Base-by-base conservation (phyloP, 2,888 invertebrate species). In the Argynnis bischoffii region DNA sequence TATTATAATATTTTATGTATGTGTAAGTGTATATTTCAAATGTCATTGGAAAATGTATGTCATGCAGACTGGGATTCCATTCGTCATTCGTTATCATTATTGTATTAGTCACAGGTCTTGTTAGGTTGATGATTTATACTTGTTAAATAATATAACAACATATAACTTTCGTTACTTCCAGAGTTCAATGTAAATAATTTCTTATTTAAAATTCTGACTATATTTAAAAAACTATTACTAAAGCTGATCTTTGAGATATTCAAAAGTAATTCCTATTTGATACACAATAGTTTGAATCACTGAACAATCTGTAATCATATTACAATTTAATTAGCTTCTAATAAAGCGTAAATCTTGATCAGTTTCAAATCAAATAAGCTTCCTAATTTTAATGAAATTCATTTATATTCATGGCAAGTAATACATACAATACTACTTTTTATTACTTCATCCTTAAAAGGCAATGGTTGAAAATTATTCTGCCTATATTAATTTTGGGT, bases 391-490 rank as follows among this genome's bases (percentile, higher is more conserved):
- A 68, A 61, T 53, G 47, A 41, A 50, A 64, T 41, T 61, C 67
- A 78, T 83, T 78, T 72, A 69, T 77, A 85, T 85, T 85, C 85
- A 71, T 71, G 65, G 35, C 76, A 68, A 70, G 72, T 76, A 72
- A 79, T 80, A 79, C 56, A 82, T 78, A 77, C 79, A 78, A 76
- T 79, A 76, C 66, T 70, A 41, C 50, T 79, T 80, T 81, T 84
- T 84, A 81, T 78, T 75, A 79, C 76, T 82, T 81, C 77, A 72
- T 65, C 75, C 80, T 73, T 77, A 84, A 82, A 85, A 78, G 84
- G 84, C 72, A 78, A 77, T 77, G 77, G 57, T 65, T 69, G 47
- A 73, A 69, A 72, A 75, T 69, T 57, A 74, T 75, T 79, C 77
- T 76, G 54, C 50, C 56, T 55, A 41, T 54, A 63, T 69, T 67